Conservation (phyloP, 2,888 invertebrate genomes). For the Geotrupes spiniger region DNA sequence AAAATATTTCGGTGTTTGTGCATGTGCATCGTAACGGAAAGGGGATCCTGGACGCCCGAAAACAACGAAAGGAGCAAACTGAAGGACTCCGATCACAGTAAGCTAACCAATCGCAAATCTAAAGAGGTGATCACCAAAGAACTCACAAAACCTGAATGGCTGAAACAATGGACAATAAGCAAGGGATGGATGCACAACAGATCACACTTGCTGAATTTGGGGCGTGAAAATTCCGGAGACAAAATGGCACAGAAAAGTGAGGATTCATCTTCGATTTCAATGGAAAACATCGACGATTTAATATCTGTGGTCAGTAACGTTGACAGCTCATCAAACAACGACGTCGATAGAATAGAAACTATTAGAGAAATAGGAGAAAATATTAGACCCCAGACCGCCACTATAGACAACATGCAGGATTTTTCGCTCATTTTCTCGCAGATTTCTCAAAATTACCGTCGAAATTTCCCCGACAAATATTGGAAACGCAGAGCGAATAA, state of each 20-base stretch:
- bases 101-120: constrained; percentile 23
- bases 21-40: constrained; percentile 41
- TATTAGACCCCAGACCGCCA: constrained; percentile 9
- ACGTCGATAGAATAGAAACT: constrained; percentile 29
- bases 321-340: constrained; percentile 22
- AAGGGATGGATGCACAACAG: constrained; percentile 50
- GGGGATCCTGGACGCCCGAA: constrained; percentile 42
- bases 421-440: constrained; percentile 36
- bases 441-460: constrained; percentile 43
- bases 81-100: constrained; percentile 21
- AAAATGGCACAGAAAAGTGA: constrained; percentile 13
- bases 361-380: constrained; percentile 20
- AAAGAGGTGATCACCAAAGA: constrained; percentile 19
- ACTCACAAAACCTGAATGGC: constrained; percentile 43
- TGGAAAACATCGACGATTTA: constrained; percentile 44
- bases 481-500: constrained; percentile 12
- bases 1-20: constrained; percentile 39
- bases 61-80: constrained; percentile 19
- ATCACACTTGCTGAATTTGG: constrained; percentile 42
- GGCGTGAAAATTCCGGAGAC: constrained; percentile 15
- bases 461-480: constrained; percentile 39
- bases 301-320: constrained; percentile 35
- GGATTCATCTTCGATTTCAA: constrained; percentile 39
- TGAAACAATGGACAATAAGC: constrained; percentile 51
- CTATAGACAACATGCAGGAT: constrained; percentile 21